phyloP scores from a whole-genome alignment of 2,888 invertebrate species.

The Aphidoletes aphidimyza region DNA sequence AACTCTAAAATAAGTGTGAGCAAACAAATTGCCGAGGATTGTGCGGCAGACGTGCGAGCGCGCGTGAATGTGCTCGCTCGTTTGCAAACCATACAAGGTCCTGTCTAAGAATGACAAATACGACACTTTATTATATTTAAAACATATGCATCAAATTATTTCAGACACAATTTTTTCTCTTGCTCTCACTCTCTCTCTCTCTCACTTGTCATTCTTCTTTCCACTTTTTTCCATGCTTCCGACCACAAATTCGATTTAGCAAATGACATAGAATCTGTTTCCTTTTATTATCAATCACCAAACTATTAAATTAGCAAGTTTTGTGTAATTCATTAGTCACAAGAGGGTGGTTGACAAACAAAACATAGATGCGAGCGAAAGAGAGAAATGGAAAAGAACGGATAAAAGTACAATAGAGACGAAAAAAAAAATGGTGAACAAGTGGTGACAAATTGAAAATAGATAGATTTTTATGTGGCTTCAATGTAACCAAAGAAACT shows the following conservation, averaged over 20 bases:
- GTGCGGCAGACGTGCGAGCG: too few relatives aligned
- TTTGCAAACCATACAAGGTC: background rate
- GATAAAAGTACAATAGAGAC: background rate
- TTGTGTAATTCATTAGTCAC: slow-evolving; percentile 33
- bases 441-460: slow-evolving; percentile 25
- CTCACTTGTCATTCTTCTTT: background rate
- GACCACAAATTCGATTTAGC: slow-evolving; percentile 1
- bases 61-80: too few relatives aligned
- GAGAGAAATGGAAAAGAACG: background rate
- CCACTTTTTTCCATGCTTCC: background rate
- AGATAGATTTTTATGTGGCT: slow-evolving; percentile 7
- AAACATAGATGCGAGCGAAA: too few relatives aligned
- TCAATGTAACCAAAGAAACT: background rate
- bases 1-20: background rate
- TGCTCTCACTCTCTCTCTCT: background rate
- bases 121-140: slow-evolving; percentile 38
- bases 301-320: slow-evolving; percentile 40
- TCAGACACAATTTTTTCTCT: background rate
- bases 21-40: slow-evolving; percentile 37
- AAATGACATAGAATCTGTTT: background rate
- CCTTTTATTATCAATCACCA: slow-evolving; percentile 14
- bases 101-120: slow-evolving; percentile 46
- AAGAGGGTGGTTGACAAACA: too few relatives aligned
- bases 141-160: slow-evolving; percentile 51
- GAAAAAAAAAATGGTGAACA: too few relatives aligned